These are phyloP conservation scores for Lagorchestes hirsutus DNA, from an alignment of 2,797 vertebrate genomes.

Conservation along the genomic window DNA sequence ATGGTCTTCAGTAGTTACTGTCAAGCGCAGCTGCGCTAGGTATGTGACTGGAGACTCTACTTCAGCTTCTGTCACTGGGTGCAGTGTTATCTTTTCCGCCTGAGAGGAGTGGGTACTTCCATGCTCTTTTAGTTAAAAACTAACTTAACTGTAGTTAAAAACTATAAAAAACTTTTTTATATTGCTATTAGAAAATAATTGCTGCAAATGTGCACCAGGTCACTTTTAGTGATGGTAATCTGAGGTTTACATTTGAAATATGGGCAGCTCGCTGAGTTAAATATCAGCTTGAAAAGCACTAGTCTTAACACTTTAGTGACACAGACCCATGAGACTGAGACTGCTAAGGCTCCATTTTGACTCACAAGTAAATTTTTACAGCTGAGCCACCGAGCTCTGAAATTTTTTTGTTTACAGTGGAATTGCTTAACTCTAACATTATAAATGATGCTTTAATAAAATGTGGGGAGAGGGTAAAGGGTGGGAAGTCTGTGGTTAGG, in stretches of 20 bases:
- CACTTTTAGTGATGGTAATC: neutral
- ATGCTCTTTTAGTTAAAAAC: neutral
- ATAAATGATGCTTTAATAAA: neutral
- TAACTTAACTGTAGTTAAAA: too few relatives aligned
- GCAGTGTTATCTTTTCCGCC: neutral
- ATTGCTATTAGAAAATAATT: neutral
- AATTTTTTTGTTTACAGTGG: neutral
- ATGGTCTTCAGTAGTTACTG: neutral
- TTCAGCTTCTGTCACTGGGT: neutral
- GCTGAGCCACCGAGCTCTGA: neutral
- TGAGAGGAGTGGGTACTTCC: neutral
- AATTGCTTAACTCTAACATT: neutral
- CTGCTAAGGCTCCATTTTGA: neutral
- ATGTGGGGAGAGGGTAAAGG: neutral
- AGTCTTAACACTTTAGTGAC: neutral
- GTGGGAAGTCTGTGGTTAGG: neutral
- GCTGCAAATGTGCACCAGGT: neutral
- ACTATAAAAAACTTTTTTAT: neutral
- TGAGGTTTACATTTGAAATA: neutral
- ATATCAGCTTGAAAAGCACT: neutral
- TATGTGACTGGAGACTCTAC: neutral
- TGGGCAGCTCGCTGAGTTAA: neutral
- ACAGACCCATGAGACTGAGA: neutral
- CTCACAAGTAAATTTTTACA: neutral
- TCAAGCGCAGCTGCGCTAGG: neutral